Evolutionary conservation across 2,888 invertebrate species (phyloP).

Genomic region (Atherix ibis): DNA sequence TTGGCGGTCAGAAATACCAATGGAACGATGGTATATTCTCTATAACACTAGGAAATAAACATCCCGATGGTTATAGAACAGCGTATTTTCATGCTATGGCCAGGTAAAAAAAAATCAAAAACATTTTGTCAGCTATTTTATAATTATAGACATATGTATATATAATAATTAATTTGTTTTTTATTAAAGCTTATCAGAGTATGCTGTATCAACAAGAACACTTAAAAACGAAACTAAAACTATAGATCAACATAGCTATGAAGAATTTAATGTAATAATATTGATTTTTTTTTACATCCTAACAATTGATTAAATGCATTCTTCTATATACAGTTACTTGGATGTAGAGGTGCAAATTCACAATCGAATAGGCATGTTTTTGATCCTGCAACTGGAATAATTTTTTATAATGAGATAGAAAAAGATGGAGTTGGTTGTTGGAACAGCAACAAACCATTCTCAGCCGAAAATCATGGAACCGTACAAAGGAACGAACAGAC

Average conservation of each 20-base stretch:
- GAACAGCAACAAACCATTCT: conserved; percentile 41
- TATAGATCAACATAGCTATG: conserved; percentile 37
- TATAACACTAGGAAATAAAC: conserved; percentile 40
- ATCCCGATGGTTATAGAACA: conserved; percentile 39
- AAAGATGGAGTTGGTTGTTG: conserved; percentile 60
- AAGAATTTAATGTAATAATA: conserved; percentile 31
- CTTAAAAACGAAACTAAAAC: conserved; percentile 39
- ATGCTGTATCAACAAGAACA: conserved; percentile 48
- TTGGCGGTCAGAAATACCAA: conserved; percentile 53
- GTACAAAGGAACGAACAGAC: conserved; percentile 41
- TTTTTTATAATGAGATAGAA: conserved; percentile 56
- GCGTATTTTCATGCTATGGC: conserved; percentile 68
- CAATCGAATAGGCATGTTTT: conserved; percentile 56
- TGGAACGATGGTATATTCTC: conserved; percentile 74
- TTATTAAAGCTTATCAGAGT: conserved; percentile 44
- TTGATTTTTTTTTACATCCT: neutral
- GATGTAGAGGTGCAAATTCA: conserved; percentile 41
- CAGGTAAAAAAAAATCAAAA: no score
- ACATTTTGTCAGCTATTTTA: no score
- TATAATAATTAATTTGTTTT: neutral
- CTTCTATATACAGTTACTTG: no score
- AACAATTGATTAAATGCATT: no score
- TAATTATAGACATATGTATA: neutral
- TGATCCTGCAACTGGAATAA: conserved; percentile 41
- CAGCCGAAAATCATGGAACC: conserved; percentile 36